A percentile compares a stretch with the other conserved stretches of the same genome.
phyloP scores from a whole-genome alignment of 2,797 vertebrate species.

The Cyprinodon diabolis region DNA sequence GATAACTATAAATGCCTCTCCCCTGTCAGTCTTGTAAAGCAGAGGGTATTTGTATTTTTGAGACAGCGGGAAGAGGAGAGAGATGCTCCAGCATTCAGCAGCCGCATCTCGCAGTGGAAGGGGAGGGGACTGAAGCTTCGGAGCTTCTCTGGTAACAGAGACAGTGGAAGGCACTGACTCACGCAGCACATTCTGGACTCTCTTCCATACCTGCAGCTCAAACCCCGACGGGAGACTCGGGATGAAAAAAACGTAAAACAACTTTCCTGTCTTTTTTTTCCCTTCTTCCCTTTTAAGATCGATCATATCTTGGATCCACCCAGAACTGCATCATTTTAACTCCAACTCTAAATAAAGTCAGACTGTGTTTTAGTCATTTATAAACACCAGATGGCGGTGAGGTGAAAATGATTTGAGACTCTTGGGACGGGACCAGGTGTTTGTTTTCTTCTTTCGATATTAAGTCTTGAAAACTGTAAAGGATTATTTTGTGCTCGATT shows the following conservation, averaged over 20 bases:
- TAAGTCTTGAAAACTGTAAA: slow-evolving; percentile 44
- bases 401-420: slow-evolving; percentile 32
- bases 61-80: slow-evolving; percentile 32
- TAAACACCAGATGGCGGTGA: slow-evolving; percentile 50
- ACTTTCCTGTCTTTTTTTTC: slow-evolving; percentile 40
- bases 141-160: slow-evolving; percentile 60
- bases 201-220: slow-evolving; percentile 48
- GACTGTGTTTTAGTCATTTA: slow-evolving; percentile 5
- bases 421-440: slow-evolving; percentile 36
- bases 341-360: slow-evolving; percentile 23
- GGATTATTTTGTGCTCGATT: slow-evolving; percentile 21
- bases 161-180: slow-evolving; percentile 59
- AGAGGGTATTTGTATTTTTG: slow-evolving; percentile 11
- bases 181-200: slow-evolving; percentile 30
- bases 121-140: slow-evolving; percentile 51
- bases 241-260: slow-evolving; percentile 28
- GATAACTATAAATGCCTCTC: slow-evolving; percentile 28
- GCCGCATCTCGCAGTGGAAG: slow-evolving; percentile 60
- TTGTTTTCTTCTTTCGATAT: not conserved
- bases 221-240: slow-evolving; percentile 17
- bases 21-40: slow-evolving; percentile 29
- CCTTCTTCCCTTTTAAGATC: not conserved
- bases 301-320: not conserved
- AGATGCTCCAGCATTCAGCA: slow-evolving; percentile 49
- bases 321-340: not conserved